Evolutionary conservation across 2,113 vertebrate species (phyloP), one percentile per base, ranked within the genome.

Genomic region (Eudyptes chrysolophus): DNA sequence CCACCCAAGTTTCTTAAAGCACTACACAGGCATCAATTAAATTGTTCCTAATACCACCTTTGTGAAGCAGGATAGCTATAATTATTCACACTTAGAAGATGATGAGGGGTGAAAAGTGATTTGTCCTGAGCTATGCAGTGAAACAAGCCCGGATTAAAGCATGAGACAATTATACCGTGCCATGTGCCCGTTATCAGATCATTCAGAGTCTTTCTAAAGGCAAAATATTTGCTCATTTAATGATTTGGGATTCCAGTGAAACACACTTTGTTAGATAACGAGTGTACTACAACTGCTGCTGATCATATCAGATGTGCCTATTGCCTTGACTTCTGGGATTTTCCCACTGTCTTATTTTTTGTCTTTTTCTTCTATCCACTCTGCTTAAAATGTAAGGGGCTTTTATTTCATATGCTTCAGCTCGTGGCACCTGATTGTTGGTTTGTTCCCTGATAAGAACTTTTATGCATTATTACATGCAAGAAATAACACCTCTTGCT

Each of bases 1-100:
- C 93, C 84, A 96, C 93, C 97, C 77, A 96, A 94, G 91, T 95
- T 96, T 97, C 96, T 94, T 94, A 92, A 92, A 94, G 78, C 70
- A 61, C 75, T 76, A 58, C 66, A 76, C 25, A 92, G 61, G 54
- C 89, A 94, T 96, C 91, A 96, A 66, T 96, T 94, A 96, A 94
- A 91, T 90, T 95, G 66, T 90, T 96, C 74, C 70, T 96, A 87
- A 89, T 94, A 77, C 70, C 70, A 93, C 78, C 87, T 89, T 94
- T 89, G 87, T 95, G 89, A 95, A 90, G 93, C 16, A 89, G 62
- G 76, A 85, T 95, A 93, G 70, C 54, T 96, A 26, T 93, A 95
- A 97, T 96, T 96, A 94, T 89, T 92, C 89, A 95, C 84, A 58
- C 60, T 96, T 89, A 83, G 70, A 87, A 76, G 78, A 90, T 62